Percentiles rank a stretch among this genome's conserved stretches.
phyloP scores from a whole-genome alignment of 2,888 invertebrate species.

The Leptothorax acervorum region DNA sequence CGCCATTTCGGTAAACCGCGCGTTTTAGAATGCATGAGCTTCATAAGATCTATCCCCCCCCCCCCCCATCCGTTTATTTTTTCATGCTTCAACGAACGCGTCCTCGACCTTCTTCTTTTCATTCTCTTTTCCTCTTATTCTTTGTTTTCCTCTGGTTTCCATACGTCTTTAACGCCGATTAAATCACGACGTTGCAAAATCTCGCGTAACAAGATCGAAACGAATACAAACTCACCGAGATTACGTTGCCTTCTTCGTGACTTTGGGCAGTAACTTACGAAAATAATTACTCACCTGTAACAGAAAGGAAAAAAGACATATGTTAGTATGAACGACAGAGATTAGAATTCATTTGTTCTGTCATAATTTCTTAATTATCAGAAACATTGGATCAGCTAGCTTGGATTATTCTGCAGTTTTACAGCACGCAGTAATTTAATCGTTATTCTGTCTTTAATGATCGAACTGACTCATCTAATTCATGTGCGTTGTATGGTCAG shows the following conservation, averaged over 20 bases:
- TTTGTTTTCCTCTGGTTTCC: slow-evolving; percentile 24
- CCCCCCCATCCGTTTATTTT: neutral
- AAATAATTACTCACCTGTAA: slow-evolving; percentile 74
- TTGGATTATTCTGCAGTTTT: slow-evolving; percentile 24
- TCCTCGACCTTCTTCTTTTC: slow-evolving; percentile 30
- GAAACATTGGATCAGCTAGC: neutral
- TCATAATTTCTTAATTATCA: neutral
- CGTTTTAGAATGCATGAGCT: slow-evolving; percentile 56
- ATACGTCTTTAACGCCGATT: slow-evolving; percentile 1
- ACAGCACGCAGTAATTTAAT: slow-evolving; percentile 30
- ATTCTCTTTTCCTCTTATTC: neutral
- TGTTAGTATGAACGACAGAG: neutral
- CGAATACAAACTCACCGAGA: slow-evolving; percentile 56
- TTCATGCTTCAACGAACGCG: neutral
- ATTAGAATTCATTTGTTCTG: neutral
- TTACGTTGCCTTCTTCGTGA: slow-evolving; percentile 1
- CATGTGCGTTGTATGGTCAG: neutral
- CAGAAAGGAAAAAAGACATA: slow-evolving; percentile 65
- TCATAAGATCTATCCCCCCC: neutral
- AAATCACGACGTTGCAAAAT: slow-evolving; percentile 50
- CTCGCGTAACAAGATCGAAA: slow-evolving; percentile 34
- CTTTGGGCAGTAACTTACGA: slow-evolving; percentile 1
- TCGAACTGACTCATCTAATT: slow-evolving; percentile 35
- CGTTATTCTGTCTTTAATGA: slow-evolving; percentile 31
- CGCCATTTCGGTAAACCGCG: slow-evolving; percentile 35